A percentile compares a stretch with the other conserved stretches of the same genome.
phyloP scores from a whole-genome alignment of 2,888 invertebrate species.

The Anoplius nigerrimus region DNA sequence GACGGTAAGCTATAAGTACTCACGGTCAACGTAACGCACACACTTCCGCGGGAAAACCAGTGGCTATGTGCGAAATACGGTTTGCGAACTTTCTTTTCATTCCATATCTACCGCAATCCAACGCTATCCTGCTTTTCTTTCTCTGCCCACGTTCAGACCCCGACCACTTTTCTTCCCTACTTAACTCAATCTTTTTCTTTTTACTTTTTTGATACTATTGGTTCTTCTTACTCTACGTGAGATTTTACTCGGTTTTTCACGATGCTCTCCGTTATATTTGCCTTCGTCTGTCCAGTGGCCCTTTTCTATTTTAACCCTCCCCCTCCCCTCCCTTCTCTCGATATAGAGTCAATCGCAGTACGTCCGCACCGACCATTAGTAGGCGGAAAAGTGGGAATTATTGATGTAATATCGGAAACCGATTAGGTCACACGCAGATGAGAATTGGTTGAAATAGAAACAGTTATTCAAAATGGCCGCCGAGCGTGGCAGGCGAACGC shows the following conservation, averaged over 20 bases:
- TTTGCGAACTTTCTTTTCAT: background rate
- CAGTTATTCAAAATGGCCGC: conserved; percentile 49
- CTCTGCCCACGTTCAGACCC: background rate
- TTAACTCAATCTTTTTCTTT: conserved; percentile 9
- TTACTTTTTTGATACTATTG: background rate
- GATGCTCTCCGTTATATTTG: too few species aligned
- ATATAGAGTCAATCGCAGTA: conserved; percentile 25
- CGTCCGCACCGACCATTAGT: conserved; percentile 42
- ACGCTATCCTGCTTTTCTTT: background rate
- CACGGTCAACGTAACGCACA: conserved; percentile 16
- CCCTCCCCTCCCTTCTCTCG: background rate
- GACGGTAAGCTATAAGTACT: conserved; percentile 40
- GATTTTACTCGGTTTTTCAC: too few species aligned
- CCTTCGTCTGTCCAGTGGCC: too few species aligned
- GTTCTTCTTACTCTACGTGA: too few species aligned
- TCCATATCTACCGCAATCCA: background rate
- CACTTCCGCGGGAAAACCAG: background rate
- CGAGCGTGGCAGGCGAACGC: background rate
- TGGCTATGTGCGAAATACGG: background rate
- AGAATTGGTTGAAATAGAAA: conserved; percentile 40
- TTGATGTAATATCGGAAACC: conserved; percentile 56
- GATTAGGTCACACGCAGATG: conserved; percentile 50
- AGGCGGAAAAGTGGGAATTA: conserved; percentile 42
- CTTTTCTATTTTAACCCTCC: background rate
- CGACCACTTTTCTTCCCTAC: background rate